phyloP scores from a whole-genome alignment of 2,888 invertebrate species.

The Drosophila parthenogenetica region DNA sequence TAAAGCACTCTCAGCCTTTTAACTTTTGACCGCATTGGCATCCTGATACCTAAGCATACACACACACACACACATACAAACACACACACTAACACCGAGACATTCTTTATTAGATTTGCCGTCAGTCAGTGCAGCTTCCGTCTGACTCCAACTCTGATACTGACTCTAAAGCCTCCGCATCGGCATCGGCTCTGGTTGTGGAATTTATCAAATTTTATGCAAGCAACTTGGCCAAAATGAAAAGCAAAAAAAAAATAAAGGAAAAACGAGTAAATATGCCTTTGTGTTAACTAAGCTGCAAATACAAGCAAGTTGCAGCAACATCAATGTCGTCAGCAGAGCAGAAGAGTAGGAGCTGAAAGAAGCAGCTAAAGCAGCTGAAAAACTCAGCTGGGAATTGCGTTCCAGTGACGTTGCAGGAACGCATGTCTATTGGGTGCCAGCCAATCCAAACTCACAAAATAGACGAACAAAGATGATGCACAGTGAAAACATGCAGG shows the following conservation, averaged over 20 bases:
- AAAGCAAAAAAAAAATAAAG: slow-evolving; percentile 9
- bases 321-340: not conserved
- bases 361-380: slow-evolving; percentile 6
- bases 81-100: slow-evolving; percentile 12
- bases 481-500: slow-evolving; percentile 23
- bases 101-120: slow-evolving; percentile 68
- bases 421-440: slow-evolving; percentile 63
- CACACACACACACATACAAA: slow-evolving; percentile 8
- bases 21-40: slow-evolving; percentile 58
- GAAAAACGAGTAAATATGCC: slow-evolving; percentile 69
- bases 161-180: slow-evolving; percentile 13
- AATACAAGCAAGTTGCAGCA: slow-evolving; percentile 51
- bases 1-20: slow-evolving; percentile 53
- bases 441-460: slow-evolving; percentile 58
- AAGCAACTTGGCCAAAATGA: slow-evolving; percentile 53
- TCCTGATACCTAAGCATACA: slow-evolving; percentile 41
- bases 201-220: slow-evolving; percentile 75
- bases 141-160: not conserved
- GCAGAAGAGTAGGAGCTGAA: not conserved
- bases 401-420: slow-evolving; percentile 56
- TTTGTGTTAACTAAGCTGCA: slow-evolving; percentile 76
- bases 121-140: slow-evolving; percentile 45
- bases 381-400: slow-evolving; percentile 28
- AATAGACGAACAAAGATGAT: not conserved
- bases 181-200: slow-evolving; percentile 24